Base-by-base conservation (phyloP, 2,888 invertebrate species). In the Troglohyphantes excavatus region DNA sequence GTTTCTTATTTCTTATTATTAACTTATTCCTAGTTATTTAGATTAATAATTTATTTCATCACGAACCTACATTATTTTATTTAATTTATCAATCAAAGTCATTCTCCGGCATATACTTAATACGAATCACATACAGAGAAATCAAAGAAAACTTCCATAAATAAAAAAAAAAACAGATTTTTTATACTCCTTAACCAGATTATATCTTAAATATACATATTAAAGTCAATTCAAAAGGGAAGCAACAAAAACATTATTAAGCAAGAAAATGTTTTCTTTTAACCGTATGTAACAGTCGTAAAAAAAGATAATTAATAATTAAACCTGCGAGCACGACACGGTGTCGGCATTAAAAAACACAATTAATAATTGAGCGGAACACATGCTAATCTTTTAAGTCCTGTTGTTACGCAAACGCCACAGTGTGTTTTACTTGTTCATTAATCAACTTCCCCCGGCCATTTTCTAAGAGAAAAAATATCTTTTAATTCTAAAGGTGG, bases 321-420 rank as follows among this genome's bases (percentile, higher is more conserved):
- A 53, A 53, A 53, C 17, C 53, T n/a, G 17, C 53, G 33, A 27
- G 65, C 26, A 2, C 23, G 9, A 27, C 65, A 23, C 17, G 65
- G 2, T 27, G 23, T 65, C 65, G 9, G 65, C 17, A 26, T 65
- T 27, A 84, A 85, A 85, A 76, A 26, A 33, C 63, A 76, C 85
- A 76, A 85, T 85, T 85, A 85, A 85, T 85, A 85, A 85, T 85
- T 59, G 33, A 39, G 68, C 23, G 85, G 67, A 75, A 85, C 85
- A 78, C 26, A 39, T 59, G 68, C 39, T 68, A 76, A 85, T 85
- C 76, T 46, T 68, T 76, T 85, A 85, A 85, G 76, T 67, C 76
- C 9, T 61, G 39, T 53, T 76, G 70, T 61, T 85, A 53, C 65
- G 23, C 75, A 68, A 68, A 19, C 21, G 59, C 76, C 76, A 27